These are phyloP conservation scores for Rhingia campestris DNA, from an alignment of 2,888 invertebrate species.

Conservation along the genomic window DNA sequence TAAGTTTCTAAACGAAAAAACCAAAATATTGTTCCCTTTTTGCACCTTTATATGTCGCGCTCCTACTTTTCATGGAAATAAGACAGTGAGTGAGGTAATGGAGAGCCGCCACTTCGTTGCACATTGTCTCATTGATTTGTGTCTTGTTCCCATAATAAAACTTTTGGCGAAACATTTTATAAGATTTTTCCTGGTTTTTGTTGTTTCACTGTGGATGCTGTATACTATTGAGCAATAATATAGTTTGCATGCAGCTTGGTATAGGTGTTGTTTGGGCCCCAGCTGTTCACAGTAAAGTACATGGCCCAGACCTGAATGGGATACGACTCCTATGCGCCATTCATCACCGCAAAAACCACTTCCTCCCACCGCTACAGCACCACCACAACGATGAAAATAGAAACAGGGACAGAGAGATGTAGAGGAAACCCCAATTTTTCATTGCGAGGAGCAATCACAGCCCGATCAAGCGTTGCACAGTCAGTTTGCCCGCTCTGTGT, in stretches of 20 bases:
- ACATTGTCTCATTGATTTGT: conserved; percentile 72
- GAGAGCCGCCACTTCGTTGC: conserved; percentile 53
- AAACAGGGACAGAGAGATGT: background rate
- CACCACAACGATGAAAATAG: background rate
- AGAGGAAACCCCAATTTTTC: conserved; percentile 66
- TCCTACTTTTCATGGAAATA: conserved; percentile 70
- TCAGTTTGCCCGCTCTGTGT: conserved; percentile 3
- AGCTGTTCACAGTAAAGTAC: conserved; percentile 68
- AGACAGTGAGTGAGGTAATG: conserved; percentile 59
- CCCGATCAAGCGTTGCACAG: conserved; percentile 62
- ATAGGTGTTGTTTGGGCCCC: conserved; percentile 38
- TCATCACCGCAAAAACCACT: conserved; percentile 63
- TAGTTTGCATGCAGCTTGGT: conserved; percentile 12
- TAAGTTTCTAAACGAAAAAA: background rate
- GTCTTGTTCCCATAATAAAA: conserved; percentile 71
- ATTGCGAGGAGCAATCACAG: conserved; percentile 54
- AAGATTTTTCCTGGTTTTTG: conserved; percentile 52
- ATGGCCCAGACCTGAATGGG: conserved; percentile 72
- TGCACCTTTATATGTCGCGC: conserved; percentile 34
- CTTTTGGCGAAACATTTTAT: conserved; percentile 59
- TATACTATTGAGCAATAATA: conserved; percentile 56
- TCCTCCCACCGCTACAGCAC: conserved; percentile 50
- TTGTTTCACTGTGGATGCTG: conserved; percentile 32
- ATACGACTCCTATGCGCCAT: conserved; percentile 61
- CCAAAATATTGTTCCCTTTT: conserved; percentile 46